Evolutionary conservation across 2,113 vertebrate species (phyloP).

Genomic region (Isurus oxyrinchus): DNA sequence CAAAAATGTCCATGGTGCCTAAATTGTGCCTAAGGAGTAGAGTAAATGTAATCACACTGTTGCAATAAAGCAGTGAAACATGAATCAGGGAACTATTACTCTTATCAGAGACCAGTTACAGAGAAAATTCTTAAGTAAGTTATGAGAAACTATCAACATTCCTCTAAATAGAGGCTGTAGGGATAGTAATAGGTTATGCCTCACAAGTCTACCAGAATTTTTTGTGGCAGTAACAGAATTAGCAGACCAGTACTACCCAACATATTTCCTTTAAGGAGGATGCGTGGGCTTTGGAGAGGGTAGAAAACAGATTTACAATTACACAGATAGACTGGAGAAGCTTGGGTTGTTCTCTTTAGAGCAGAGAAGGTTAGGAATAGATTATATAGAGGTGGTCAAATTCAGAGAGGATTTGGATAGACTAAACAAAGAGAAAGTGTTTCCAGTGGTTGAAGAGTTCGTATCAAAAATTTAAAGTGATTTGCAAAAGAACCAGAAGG

Average conservation of each 20-base stretch:
- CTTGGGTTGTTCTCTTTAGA: neutral
- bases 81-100: neutral
- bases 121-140: neutral
- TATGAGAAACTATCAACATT: neutral
- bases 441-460: neutral
- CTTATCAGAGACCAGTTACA: neutral
- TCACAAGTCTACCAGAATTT: neutral
- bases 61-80: neutral
- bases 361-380: too few species aligned
- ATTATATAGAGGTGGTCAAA: too few species aligned
- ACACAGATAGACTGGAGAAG: too few species aligned
- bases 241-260: neutral
- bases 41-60: neutral
- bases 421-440: neutral
- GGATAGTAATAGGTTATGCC: neutral
- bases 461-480: neutral
- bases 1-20: neutral
- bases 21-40: neutral
- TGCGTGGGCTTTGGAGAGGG: too few species aligned
- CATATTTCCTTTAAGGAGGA: neutral
- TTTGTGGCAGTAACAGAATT: neutral
- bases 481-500: too few species aligned
- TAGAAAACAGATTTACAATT: neutral
- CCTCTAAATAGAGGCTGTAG: neutral
- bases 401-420: neutral